phyloP scores from a whole-genome alignment of 2,888 invertebrate genomes.

The Crossocerus cetratus region DNA sequence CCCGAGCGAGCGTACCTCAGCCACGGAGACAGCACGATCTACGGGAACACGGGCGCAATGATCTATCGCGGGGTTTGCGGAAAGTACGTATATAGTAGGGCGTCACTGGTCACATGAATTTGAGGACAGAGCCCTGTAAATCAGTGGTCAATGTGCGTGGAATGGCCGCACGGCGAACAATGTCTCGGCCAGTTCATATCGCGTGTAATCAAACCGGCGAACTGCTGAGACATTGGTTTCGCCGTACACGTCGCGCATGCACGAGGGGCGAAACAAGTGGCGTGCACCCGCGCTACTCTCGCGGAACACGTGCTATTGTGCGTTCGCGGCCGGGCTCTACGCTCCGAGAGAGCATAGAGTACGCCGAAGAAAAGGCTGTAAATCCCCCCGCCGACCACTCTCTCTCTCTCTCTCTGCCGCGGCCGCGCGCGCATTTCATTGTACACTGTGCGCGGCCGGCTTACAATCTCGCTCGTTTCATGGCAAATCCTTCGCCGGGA shows the following conservation, averaged over 20 bases:
- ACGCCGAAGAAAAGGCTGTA: constrained; percentile 60
- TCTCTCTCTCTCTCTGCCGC: constrained; percentile 24
- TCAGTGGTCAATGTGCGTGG: constrained; percentile 29
- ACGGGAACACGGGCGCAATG: no score
- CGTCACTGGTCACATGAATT: neutral
- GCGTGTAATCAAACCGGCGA: constrained; percentile 54
- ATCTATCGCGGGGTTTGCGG: neutral
- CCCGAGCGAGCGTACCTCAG: no score
- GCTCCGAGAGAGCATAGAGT: constrained; percentile 26
- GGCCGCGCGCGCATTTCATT: constrained; percentile 59
- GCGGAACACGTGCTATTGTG: constrained; percentile 65
- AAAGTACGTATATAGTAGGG: neutral
- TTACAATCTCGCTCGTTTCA: constrained; percentile 66
- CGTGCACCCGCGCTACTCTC: constrained; percentile 50
- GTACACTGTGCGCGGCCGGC: constrained; percentile 49
- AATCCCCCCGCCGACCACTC: constrained; percentile 46
- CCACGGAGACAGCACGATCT: no score
- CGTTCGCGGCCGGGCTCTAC: constrained; percentile 39
- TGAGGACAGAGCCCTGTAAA: no score
- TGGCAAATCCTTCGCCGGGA: constrained; percentile 59
- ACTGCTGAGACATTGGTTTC: constrained; percentile 55
- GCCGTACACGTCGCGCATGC: neutral
- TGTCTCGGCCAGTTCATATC: constrained; percentile 50
- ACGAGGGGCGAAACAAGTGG: constrained; percentile 55
- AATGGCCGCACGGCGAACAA: constrained; percentile 30